Evolutionary conservation across 2,797 vertebrate species (phyloP), one percentile per base, ranked within the genome.

Genomic region (Poeciliopsis infans): DNA sequence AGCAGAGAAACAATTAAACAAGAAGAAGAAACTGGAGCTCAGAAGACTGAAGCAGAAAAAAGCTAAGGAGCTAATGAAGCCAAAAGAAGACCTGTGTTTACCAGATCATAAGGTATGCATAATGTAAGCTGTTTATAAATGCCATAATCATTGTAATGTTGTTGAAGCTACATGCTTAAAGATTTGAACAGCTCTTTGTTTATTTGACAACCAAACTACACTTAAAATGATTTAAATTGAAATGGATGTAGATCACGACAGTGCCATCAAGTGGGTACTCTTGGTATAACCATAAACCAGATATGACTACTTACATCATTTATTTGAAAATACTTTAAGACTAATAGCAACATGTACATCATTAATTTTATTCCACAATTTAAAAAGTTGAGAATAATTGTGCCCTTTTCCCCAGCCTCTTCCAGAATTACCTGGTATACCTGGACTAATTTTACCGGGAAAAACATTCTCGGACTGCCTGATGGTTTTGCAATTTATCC

Each of bases 61-160:
- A 92, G 98, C 97, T 41, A 98, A 97, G 87, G 98, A 99, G 89
- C 93, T 99, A 70, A 99, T 97, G 96, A 98, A 98, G 87, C 97
- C 97, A 79, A 98, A 97, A 53, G 98, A 99, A 95, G 98, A 99
- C 93, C 96, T 99, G 97, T 98, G 97, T 92, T 96, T 99, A 93
- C 94, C 95, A 79, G 98, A 99, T 94, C 97, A 98, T 85, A 97
- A 99, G 97, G 98, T 99, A 96, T 91, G 78, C 73, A 46, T 53
- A 59, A 39, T 82, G 77, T 39, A n/a, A 43, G 2, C 39, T 25
- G 64, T 69, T n/a, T 45, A 45, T 69, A 45, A 45, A 45, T 43
- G 36, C 20, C 36, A 41, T 68, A 12, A 41, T 41, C 7, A 68
- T 2, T 68, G 36, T 68, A 11, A 68, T 68, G 18, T 41, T 68